phyloP scores from a whole-genome alignment of 2,797 vertebrate genomes.

The Sylvilagus floridanus region DNA sequence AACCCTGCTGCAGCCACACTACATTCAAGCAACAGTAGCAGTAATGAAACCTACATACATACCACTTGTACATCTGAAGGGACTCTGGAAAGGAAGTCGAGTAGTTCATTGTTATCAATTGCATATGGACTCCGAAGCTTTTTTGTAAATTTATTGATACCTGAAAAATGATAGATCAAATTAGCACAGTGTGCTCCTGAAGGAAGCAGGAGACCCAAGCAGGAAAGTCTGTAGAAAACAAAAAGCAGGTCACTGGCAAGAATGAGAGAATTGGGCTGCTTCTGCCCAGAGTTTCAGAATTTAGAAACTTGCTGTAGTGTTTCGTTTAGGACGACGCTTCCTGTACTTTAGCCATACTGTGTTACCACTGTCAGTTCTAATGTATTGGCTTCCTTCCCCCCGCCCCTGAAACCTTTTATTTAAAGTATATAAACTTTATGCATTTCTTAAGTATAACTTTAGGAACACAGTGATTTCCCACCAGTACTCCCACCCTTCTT shows the following conservation, averaged over 20 bases:
- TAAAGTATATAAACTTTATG: too few relatives aligned
- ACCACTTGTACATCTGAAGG: conserved; percentile 99
- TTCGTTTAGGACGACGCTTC: background rate
- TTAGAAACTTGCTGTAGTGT: background rate
- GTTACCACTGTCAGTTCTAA: background rate
- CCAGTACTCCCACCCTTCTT: too few relatives aligned
- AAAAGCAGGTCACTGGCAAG: background rate
- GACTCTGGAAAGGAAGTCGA: conserved; percentile 98
- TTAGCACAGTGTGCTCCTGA: background rate
- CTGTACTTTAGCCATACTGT: background rate
- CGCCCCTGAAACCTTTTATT: too few relatives aligned
- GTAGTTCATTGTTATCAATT: conserved; percentile 98
- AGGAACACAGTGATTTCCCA: too few relatives aligned
- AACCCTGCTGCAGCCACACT: background rate
- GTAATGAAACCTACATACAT: conserved; percentile 82
- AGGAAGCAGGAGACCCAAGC: background rate
- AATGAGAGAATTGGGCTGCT: background rate
- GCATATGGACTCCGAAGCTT: conserved; percentile 97
- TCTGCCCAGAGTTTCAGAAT: background rate
- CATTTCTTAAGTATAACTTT: too few relatives aligned
- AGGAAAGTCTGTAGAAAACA: conserved; percentile 19
- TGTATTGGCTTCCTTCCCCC: background rate
- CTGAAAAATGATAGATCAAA: conserved; percentile 87
- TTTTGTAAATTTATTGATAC: conserved; percentile 99
- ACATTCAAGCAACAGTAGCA: background rate